Evolutionary conservation across 2,113 vertebrate species (phyloP), one percentile per base, ranked within the genome.

Genomic region (Lagopus muta): DNA sequence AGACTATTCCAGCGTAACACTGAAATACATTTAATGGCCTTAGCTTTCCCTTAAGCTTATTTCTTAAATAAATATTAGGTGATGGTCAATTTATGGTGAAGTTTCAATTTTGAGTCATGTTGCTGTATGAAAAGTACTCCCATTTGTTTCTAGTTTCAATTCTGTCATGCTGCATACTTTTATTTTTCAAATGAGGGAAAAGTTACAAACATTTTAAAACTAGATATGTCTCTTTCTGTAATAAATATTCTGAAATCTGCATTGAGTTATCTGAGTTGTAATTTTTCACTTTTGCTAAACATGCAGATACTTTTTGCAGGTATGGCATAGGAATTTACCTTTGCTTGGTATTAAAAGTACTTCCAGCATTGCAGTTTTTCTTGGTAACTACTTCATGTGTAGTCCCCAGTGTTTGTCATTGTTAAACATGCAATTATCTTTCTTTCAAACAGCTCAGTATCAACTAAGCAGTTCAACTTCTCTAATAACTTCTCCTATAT

Each of bases 241-340:
- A 96, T 97, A 97, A 97, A 97, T 58, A 14, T 13, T 73, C 20
- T 78, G 50, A 81, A 45, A 79, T 61, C 84, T 83, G 21, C 43
- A 78, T 86, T 40, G 88, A 76, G 72, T 5, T 3, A 2, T 72
- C 45, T 58, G 83, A 92, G 48, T 92, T 79, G 36, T 45, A 88
- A 8, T 84, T 88, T 34, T 76, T 88, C 92, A 45, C 60, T 79
- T 82, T 52, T 64, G n/a, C 18, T 72, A 72, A 89, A 82, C 60
- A 36, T 7, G 12, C 8, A 62, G 5, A 7, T 60, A 0, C n/a
- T 70, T 90, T 80, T 67, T 17, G 5, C 47, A 90, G 43, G 12
- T 88, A 27, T 48, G 10, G 14, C 7, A 32, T 42, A 75, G 67
- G 47, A 67, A 47, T 64, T 32, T 13, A 0, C 13, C 6, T 74